Base-by-base conservation (phyloP, 1,140 invertebrate genomes). In the Streblospio benedicti region DNA sequence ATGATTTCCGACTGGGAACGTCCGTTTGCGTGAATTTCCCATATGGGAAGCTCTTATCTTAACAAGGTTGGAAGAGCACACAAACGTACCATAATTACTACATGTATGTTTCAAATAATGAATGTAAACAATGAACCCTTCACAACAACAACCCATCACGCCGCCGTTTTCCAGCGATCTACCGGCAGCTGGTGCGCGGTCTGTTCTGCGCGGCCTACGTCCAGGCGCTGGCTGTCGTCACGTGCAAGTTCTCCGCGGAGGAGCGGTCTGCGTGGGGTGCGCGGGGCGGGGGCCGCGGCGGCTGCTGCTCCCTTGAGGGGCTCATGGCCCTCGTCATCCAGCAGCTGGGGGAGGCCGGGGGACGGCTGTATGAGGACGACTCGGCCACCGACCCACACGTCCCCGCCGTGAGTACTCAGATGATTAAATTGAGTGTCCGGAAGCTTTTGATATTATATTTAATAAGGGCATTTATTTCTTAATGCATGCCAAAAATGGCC, bases 161-260 rank as follows among this genome's bases (percentile, higher is more conserved):
- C n/a, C n/a, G n/a, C n/a, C n/a, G 25, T 59, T 56, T 68, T 70
- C n/a, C 67, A 92, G 91, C 85, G 25, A 91, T 93, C 74, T 93
- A 90, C 73, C 87, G 85, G 6, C 86, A 86, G 69, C 84, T 94
- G 61, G 86, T 94, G 0, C 86, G 88, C 71, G 84, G 87, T 63
- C 77, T 94, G 33, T 95, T 91, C 79, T 91, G 93, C 78, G 80
- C 94, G 41, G 79, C 87, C 43, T 93, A 90, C 76, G 87, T 93
- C 73, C 91, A 95, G 83, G 85, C 90, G 35, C 81, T 93, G 25
- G 76, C 85, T 0, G 85, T 87, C 65, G 68, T 90, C 5, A 86
- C 82, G 32, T 86, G 82, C 73, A 83, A 81, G 65, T 82, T 91
- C 72, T 76, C 79, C 1, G 67, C 74, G 30, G 70, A 80, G 62